phyloP scores from a whole-genome alignment of 2,797 vertebrate genomes.

The Alcedo quadribrachys region DNA sequence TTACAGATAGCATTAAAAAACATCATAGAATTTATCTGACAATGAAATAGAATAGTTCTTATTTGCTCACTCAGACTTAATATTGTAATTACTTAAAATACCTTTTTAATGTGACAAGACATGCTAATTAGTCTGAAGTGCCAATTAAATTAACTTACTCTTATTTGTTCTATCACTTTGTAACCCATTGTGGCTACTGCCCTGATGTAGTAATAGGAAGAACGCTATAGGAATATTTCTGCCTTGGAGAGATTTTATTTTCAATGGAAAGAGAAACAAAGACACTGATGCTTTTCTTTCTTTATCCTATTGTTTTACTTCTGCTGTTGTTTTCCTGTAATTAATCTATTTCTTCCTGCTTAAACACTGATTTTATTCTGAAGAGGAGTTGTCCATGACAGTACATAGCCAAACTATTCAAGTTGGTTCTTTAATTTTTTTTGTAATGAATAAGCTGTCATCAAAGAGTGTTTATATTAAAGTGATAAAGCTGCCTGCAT shows the following conservation, averaged over 20 bases:
- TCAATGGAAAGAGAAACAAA: background rate
- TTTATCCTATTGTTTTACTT: background rate
- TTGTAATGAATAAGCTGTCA: background rate
- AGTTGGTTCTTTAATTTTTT: background rate
- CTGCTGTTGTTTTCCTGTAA: background rate
- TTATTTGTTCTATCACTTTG: background rate
- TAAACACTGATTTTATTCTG: background rate
- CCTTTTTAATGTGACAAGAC: background rate
- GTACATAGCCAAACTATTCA: background rate
- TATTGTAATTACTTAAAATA: background rate
- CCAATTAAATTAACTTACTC: background rate
- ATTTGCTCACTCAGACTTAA: background rate
- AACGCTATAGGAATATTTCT: background rate
- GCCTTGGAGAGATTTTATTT: background rate
- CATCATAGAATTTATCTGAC: background rate
- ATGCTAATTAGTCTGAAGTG: background rate
- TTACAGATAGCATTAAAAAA: background rate
- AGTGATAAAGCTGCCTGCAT: background rate
- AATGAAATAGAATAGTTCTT: background rate
- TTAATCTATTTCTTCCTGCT: background rate
- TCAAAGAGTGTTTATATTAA: background rate
- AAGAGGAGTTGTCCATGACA: background rate
- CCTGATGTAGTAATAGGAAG: background rate
- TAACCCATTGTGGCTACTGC: background rate
- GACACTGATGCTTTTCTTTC: background rate